phyloP scores from a whole-genome alignment of 2,113 vertebrate genomes.

The Ageneiosus marmoratus region DNA sequence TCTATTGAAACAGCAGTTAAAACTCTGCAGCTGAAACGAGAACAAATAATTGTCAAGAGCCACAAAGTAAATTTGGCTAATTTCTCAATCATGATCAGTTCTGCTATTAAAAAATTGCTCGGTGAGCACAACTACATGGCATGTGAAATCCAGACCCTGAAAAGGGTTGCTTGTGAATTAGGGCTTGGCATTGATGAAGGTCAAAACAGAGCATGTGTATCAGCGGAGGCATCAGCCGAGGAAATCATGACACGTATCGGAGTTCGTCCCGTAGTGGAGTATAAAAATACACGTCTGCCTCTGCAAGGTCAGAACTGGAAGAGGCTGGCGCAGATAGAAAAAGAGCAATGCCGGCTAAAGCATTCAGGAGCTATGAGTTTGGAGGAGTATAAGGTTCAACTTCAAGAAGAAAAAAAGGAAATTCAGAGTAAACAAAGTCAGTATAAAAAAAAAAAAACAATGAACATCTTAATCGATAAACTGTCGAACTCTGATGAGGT shows the following conservation, averaged over 20 bases:
- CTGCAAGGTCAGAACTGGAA: conserved; percentile 60
- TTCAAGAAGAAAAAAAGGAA: neutral
- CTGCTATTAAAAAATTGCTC: conserved; percentile 24
- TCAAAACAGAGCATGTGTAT: neutral
- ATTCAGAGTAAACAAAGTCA: neutral
- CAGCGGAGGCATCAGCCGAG: conserved; percentile 34
- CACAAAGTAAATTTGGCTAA: conserved; percentile 31
- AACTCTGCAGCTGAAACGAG: conserved; percentile 38
- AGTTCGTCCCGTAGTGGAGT: conserved; percentile 37
- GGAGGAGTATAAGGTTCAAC: conserved; percentile 49
- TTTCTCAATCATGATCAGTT: conserved; percentile 46
- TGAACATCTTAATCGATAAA: conserved; percentile 51
- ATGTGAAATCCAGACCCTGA: neutral
- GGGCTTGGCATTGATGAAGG: conserved; percentile 58
- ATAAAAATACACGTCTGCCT: conserved; percentile 54
- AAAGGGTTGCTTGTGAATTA: conserved; percentile 47
- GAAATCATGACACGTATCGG: conserved; percentile 19
- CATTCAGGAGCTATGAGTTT: neutral
- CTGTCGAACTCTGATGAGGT: conserved; percentile 28
- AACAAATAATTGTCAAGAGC: conserved; percentile 5
- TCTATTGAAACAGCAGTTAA: conserved; percentile 19
- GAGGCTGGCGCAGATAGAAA: conserved; percentile 57
- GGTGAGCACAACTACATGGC: rapidly evolving
- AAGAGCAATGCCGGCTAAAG: conserved; percentile 53
- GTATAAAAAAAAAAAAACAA: neutral